Evolutionary conservation across 2,888 invertebrate species (phyloP).

Genomic region (Ceraclea dissimilis): DNA sequence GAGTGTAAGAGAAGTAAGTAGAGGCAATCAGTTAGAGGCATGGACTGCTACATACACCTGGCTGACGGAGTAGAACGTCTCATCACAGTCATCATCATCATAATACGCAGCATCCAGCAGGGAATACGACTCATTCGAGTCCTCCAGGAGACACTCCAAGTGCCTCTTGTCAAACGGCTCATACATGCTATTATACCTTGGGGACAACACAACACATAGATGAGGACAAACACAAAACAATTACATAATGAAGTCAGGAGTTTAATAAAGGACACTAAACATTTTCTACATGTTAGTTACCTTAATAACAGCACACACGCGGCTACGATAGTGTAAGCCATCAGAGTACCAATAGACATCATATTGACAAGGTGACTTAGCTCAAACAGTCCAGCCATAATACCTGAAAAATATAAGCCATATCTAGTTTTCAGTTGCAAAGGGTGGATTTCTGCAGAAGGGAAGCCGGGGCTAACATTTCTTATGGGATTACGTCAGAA

Average conservation of each 20-base stretch:
- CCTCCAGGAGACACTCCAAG: not conserved
- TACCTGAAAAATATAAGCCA: constrained; percentile 51
- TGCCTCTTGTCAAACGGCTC: not conserved
- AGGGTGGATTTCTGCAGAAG: too few relatives aligned
- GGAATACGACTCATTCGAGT: constrained; percentile 11
- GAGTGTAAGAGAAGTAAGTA: too few relatives aligned
- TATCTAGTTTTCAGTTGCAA: not conserved
- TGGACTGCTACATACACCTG: not conserved
- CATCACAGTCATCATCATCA: constrained; percentile 13
- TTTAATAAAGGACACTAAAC: too few relatives aligned
- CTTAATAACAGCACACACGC: constrained; percentile 77
- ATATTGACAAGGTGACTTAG: constrained; percentile 78
- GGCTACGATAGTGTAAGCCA: constrained; percentile 86
- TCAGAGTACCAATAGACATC: constrained; percentile 82
- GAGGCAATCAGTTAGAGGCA: too few relatives aligned
- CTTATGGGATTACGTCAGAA: too few relatives aligned
- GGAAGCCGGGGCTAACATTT: too few relatives aligned
- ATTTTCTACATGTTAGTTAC: constrained; percentile 35
- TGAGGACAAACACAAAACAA: not conserved
- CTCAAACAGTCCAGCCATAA: constrained; percentile 77
- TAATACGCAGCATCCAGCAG: constrained; percentile 11
- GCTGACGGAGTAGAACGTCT: not conserved
- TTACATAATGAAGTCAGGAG: not conserved
- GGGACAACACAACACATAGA: not conserved
- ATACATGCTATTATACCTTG: not conserved